Conservation (phyloP, 2,888 invertebrate genomes). For the Lycophotia porphyrea region DNA sequence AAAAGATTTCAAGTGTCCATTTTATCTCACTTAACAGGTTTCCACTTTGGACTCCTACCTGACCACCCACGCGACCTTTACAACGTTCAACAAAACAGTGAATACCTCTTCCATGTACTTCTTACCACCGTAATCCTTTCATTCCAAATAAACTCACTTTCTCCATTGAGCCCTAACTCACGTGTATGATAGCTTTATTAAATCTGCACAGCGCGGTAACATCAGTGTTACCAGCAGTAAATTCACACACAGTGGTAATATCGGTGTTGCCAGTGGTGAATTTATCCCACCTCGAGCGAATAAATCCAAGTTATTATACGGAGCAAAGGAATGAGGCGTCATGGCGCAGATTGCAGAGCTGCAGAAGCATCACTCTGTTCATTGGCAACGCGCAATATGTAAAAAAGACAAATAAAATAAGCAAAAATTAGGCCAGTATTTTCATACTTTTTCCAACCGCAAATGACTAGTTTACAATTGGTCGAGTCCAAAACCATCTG, state of each 20-base stretch:
- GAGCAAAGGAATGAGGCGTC: slow-evolving; percentile 52
- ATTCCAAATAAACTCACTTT: slow-evolving; percentile 24
- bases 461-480: neutral
- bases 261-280: slow-evolving; percentile 52
- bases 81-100: neutral
- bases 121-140: slow-evolving; percentile 24
- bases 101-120: slow-evolving; percentile 21
- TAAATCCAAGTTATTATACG: slow-evolving; percentile 56
- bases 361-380: slow-evolving; percentile 7
- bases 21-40: neutral
- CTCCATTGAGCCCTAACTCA: slow-evolving; percentile 35
- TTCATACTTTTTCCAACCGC: neutral
- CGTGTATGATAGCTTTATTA: slow-evolving; percentile 53
- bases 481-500: neutral
- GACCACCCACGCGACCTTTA: neutral
- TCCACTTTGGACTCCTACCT: too few relatives aligned
- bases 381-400: neutral
- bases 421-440: neutral
- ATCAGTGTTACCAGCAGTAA: slow-evolving; percentile 44
- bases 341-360: slow-evolving; percentile 1
- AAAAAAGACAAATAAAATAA: neutral
- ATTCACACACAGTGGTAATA: slow-evolving; percentile 59
- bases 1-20: neutral
- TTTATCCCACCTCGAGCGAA: slow-evolving; percentile 54
- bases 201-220: slow-evolving; percentile 42